phyloP scores from a whole-genome alignment of 2,888 invertebrate species.

The Drosophila acutilabella region DNA sequence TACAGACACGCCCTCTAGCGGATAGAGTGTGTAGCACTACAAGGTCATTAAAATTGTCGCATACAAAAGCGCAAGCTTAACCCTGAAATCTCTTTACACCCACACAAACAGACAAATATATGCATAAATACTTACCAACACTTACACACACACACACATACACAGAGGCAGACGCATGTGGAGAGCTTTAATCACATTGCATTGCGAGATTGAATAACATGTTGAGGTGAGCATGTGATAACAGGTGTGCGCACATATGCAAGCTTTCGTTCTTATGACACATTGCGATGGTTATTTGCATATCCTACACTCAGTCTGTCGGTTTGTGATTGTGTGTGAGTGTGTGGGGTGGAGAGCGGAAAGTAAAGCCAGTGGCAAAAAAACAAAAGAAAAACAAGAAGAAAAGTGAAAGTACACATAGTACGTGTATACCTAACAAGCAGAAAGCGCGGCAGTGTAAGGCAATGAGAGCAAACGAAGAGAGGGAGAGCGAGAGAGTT shows the following conservation, averaged over 20 bases:
- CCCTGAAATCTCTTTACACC: slow-evolving; percentile 45
- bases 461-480: slow-evolving; percentile 2
- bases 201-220: slow-evolving; percentile 46
- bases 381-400: background rate
- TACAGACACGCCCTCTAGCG: slow-evolving; percentile 47
- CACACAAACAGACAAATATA: background rate
- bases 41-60: slow-evolving; percentile 32
- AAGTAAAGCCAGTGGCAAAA: slow-evolving; percentile 5
- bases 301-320: slow-evolving; percentile 23
- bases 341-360: background rate
- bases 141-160: slow-evolving; percentile 4
- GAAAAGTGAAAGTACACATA: slow-evolving; percentile 59
- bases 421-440: slow-evolving; percentile 9
- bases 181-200: slow-evolving; percentile 46
- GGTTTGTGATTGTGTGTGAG: slow-evolving; percentile 21
- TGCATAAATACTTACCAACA: background rate
- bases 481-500: slow-evolving; percentile 18
- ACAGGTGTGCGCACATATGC: slow-evolving; percentile 66
- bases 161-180: background rate
- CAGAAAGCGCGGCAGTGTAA: slow-evolving; percentile 2
- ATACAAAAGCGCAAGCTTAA: slow-evolving; percentile 37
- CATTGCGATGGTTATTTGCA: slow-evolving; percentile 52
- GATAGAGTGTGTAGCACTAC: slow-evolving; percentile 8
- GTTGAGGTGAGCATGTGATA: slow-evolving; percentile 68
- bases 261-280: slow-evolving; percentile 48